Conservation (phyloP, 2,888 invertebrate species). For the Idaea dimidiata region DNA sequence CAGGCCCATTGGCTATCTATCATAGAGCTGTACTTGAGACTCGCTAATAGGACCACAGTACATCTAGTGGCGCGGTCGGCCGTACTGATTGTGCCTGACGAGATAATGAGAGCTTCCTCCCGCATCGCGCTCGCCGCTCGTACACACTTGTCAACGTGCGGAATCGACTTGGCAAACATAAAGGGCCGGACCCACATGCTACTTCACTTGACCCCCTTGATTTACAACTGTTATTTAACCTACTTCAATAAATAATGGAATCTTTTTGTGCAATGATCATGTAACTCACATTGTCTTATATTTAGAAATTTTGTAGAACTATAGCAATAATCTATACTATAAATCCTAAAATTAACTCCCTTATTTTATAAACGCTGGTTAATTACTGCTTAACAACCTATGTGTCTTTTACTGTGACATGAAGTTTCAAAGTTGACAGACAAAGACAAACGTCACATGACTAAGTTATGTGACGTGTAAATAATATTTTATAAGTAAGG, state of each 20-base stretch:
- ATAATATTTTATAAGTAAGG: too few relatives aligned
- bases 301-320: too few relatives aligned
- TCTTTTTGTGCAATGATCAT: too few relatives aligned
- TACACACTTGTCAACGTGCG: slow-evolving; percentile 54
- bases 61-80: slow-evolving; percentile 41
- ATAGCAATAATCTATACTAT: too few relatives aligned
- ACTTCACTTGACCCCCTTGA: slow-evolving; percentile 2
- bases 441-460: too few relatives aligned
- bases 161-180: slow-evolving; percentile 55
- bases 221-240: neutral
- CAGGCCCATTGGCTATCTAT: slow-evolving; percentile 25
- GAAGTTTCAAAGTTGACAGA: too few relatives aligned
- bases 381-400: too few relatives aligned
- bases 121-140: slow-evolving; percentile 59
- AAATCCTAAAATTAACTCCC: too few relatives aligned
- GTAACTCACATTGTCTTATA: too few relatives aligned
- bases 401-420: too few relatives aligned
- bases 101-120: slow-evolving; percentile 77
- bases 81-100: slow-evolving; percentile 74
- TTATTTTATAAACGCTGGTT: too few relatives aligned
- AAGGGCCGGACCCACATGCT: slow-evolving; percentile 48
- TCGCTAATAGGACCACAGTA: slow-evolving; percentile 35
- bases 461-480: too few relatives aligned
- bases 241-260: neutral
- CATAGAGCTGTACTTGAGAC: slow-evolving; percentile 17